Percentiles rank a stretch among this genome's conserved stretches.
These are phyloP conservation scores for Sebastes minor DNA, from an alignment of 2,797 vertebrate species.

Conservation along the genomic window DNA sequence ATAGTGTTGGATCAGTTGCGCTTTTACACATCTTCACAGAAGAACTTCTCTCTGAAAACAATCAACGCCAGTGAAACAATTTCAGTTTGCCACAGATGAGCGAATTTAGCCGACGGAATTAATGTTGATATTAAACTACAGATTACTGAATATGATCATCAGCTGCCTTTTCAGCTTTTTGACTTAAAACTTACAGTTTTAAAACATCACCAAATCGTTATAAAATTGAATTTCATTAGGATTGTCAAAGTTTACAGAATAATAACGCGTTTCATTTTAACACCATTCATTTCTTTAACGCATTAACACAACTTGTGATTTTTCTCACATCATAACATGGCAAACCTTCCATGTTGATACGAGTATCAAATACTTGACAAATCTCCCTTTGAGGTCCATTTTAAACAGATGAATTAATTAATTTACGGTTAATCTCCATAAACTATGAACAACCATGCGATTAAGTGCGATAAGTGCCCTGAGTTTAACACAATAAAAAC, in stretches of 20 bases:
- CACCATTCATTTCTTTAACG: no score
- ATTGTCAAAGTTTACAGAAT: no score
- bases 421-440: no score
- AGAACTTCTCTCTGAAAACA: conserved; percentile 8
- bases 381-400: no score
- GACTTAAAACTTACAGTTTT: neutral
- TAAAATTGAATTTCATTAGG: neutral
- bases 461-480: no score
- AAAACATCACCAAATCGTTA: neutral
- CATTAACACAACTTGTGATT: no score
- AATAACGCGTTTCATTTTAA: no score
- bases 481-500: neutral
- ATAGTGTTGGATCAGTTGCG: neutral
- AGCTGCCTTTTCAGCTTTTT: neutral
- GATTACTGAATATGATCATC: neutral
- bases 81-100: neutral
- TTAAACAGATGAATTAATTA: no score
- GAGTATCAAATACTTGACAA: no score
- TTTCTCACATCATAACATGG: no score
- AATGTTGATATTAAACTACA: neutral
- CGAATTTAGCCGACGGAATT: neutral
- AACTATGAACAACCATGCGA: no score
- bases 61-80: neutral
- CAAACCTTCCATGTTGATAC: no score
- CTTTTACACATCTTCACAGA: conserved; percentile 22